Conservation (phyloP, 2,113 vertebrate species). For the Apus apus region DNA sequence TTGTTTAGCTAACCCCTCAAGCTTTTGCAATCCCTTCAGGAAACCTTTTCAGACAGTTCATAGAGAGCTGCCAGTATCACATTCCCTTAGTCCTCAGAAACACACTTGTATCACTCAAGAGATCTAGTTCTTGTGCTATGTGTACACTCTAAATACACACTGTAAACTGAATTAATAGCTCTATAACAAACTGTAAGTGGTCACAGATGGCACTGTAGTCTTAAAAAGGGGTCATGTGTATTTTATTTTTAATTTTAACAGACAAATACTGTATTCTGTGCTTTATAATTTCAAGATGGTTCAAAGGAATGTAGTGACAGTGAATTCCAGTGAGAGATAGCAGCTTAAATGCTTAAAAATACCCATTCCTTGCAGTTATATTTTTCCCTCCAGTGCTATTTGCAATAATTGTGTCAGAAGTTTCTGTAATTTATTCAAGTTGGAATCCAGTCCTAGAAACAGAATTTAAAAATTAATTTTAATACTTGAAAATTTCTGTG, state of each 20-base stretch:
- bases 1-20: neutral
- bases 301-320: neutral
- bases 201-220: neutral
- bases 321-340: neutral
- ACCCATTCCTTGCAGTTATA: neutral
- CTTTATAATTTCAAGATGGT: neutral
- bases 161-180: slow-evolving; percentile 38
- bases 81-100: neutral
- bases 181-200: neutral
- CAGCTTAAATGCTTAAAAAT: neutral
- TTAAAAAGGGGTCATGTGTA: slow-evolving; percentile 4
- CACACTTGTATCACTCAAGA: neutral
- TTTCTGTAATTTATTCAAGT: neutral
- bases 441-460: neutral
- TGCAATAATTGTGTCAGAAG: neutral
- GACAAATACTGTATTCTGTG: neutral
- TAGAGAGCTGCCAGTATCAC: neutral
- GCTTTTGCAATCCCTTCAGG: neutral
- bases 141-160: slow-evolving; percentile 46
- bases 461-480: neutral
- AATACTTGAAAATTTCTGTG: neutral
- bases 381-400: neutral
- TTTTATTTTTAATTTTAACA: neutral
- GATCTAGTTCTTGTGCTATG: slow-evolving; percentile 24
- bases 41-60: neutral